Percentiles rank a stretch among this genome's conserved stretches.
These are phyloP conservation scores for Drosophila subquinaria DNA, from an alignment of 2,888 invertebrate genomes.

Conservation along the genomic window DNA sequence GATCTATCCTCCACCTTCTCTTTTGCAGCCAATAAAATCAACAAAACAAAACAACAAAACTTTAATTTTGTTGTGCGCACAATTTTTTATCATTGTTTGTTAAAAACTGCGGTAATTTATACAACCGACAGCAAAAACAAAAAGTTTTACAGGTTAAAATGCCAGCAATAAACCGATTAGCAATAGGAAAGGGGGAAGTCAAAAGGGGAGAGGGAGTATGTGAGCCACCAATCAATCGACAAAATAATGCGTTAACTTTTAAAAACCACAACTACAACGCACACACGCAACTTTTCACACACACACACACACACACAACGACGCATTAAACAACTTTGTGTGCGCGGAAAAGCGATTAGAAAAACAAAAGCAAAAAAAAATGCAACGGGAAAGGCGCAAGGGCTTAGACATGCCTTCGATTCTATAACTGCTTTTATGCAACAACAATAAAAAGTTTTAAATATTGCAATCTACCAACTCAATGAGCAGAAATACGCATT, in stretches of 20 bases:
- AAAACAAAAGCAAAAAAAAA: constrained; percentile 27
- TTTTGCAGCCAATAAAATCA: constrained; percentile 18
- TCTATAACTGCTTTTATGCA: constrained; percentile 26
- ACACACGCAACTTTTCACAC: constrained; percentile 75
- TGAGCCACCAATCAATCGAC: constrained; percentile 72
- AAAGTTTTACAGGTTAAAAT: constrained; percentile 60
- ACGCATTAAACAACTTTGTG: constrained; percentile 43
- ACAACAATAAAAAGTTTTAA: constrained; percentile 69
- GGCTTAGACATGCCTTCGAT: constrained; percentile 26
- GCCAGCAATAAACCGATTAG: constrained; percentile 57
- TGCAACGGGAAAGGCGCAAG: constrained; percentile 44
- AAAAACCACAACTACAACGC: constrained; percentile 61
- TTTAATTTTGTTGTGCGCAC: constrained; percentile 67
- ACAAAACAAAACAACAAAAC: constrained; percentile 56
- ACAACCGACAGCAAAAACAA: constrained; percentile 62
- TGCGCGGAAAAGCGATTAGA: constrained; percentile 51
- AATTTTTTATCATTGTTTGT: constrained; percentile 78
- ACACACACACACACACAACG: constrained; percentile 27
- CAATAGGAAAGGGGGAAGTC: not conserved
- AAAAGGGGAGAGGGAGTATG: not conserved
- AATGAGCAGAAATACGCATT: constrained; percentile 19
- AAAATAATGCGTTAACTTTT: constrained; percentile 82
- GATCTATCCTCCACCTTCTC: constrained; percentile 6
- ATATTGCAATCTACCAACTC: constrained; percentile 50
- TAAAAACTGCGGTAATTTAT: constrained; percentile 81